Conservation (phyloP, 1,140 invertebrate genomes). For the Nasonia vitripennis region DNA sequence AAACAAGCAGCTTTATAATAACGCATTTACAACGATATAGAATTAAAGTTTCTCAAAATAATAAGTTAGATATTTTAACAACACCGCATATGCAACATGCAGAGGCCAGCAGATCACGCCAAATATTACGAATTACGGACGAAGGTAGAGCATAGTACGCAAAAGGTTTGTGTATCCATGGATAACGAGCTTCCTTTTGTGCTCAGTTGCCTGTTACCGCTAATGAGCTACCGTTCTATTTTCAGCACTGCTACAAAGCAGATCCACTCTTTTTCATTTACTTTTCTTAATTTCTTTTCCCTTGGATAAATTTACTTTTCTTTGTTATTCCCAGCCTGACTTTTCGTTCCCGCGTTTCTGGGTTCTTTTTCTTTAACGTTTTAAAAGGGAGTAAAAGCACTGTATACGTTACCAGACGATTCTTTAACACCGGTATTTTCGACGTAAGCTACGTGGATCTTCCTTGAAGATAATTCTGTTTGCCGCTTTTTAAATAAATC, state of each 20-base stretch:
- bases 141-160: conserved; percentile 52
- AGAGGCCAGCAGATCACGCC: not conserved
- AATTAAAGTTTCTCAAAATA: no score
- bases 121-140: not conserved
- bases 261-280: conserved; percentile 14
- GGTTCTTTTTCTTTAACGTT: not conserved
- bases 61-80: no score
- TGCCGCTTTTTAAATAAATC: not conserved
- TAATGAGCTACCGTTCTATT: conserved; percentile 72
- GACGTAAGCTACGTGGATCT: not conserved
- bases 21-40: no score
- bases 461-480: not conserved
- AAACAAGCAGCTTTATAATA: no score
- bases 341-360: not conserved
- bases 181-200: conserved; percentile 72
- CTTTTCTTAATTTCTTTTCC: conserved; percentile 7
- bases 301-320: not conserved
- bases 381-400: not conserved
- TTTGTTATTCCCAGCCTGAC: not conserved
- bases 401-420: not conserved
- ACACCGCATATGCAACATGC: not conserved
- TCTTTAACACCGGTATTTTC: not conserved
- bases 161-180: conserved; percentile 68
- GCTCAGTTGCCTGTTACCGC: conserved; percentile 69
- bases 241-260: conserved; percentile 59